A percentile compares a stretch with the other conserved stretches of the same genome.
phyloP scores from a whole-genome alignment of 2,113 vertebrate species.

The Varanus salvator region DNA sequence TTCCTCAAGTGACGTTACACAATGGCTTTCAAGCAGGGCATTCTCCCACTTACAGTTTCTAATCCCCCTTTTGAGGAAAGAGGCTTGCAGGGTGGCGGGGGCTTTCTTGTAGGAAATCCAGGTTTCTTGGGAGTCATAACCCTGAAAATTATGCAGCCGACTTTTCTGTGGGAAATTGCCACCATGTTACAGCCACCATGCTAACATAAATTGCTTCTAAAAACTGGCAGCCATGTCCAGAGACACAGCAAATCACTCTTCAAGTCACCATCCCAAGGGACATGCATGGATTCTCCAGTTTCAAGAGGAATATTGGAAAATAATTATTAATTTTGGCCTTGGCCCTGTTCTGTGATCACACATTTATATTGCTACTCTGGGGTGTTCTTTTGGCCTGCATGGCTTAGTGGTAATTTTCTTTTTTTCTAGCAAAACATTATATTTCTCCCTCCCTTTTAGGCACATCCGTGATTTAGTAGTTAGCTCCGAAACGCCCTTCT shows the following conservation, averaged over 20 bases:
- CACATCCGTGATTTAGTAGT: slow-evolving; percentile 26
- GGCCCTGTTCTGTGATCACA: not conserved
- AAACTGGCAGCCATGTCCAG: not conserved
- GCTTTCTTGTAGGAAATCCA: not conserved
- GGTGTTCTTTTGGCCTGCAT: not conserved
- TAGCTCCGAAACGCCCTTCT: slow-evolving; percentile 12
- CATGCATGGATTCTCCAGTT: not conserved
- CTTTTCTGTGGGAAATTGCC: not conserved
- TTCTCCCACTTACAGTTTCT: not conserved
- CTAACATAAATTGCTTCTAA: not conserved
- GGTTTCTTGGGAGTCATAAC: not conserved
- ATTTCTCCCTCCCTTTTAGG: not conserved
- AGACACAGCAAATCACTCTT: not conserved
- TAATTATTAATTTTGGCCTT: slow-evolving; percentile 1
- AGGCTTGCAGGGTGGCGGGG: not conserved
- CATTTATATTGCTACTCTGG: not conserved
- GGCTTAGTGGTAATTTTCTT: not conserved
- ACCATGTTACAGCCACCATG: not conserved
- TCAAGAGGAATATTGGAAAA: not conserved
- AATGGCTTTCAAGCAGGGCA: not conserved
- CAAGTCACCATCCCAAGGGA: not conserved
- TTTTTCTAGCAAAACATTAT: slow-evolving; percentile 4
- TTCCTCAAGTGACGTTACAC: not conserved
- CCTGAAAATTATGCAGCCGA: not conserved
- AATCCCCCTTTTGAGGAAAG: not conserved